Base-by-base conservation (phyloP, 2,888 invertebrate genomes). In the Fissipunctia ypsillon region DNA sequence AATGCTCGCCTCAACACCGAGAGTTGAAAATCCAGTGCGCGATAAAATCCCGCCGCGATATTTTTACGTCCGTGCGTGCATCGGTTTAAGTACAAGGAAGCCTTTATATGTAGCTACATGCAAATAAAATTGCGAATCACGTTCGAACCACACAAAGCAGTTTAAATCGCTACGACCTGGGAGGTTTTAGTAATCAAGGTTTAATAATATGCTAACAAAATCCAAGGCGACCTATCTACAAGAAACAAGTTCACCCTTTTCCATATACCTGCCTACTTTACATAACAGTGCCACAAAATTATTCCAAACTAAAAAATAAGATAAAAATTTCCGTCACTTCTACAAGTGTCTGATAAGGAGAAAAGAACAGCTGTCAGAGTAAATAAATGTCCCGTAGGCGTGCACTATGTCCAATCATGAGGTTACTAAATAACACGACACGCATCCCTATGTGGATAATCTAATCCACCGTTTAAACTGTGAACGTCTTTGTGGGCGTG, bases 401-500 rank as follows among this genome's bases (percentile, higher is more conserved):
- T 84, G 72, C 69, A 69, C 76, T 85, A 77, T 80, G 76, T 69
- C 84, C 87, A 89, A 89, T 89, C 84, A 82, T 86, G 75, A 81
- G 80, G 88, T 88, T 87, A 88, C 84, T 87, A 87, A 86, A 86
- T 87, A 85, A 81, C 73, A 78, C 63, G 54, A 71, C 70, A 69
- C 70, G 75, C 84, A 85, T 82, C 83, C 75, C 83, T 84, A 83
- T 87, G 89, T 88, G 78, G 84, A 88, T 89, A 87, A 88, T 89
- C 86, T 88, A 84, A 87, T 86, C 77, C 82, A 77, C 73, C 84
- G 86, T 89, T 88, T 90, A 87, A 87, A 84, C 87, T 85, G 80
- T 86, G 84, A 83, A 88, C 85, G 76, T 69, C 43, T 84, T 74
- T 84, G 90, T 90, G 87, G 89, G 90, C 89, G 89, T 87, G 80